These are phyloP conservation scores for Alouatta palliata DNA, from an alignment of 2,113 vertebrate genomes.

Conservation along the genomic window DNA sequence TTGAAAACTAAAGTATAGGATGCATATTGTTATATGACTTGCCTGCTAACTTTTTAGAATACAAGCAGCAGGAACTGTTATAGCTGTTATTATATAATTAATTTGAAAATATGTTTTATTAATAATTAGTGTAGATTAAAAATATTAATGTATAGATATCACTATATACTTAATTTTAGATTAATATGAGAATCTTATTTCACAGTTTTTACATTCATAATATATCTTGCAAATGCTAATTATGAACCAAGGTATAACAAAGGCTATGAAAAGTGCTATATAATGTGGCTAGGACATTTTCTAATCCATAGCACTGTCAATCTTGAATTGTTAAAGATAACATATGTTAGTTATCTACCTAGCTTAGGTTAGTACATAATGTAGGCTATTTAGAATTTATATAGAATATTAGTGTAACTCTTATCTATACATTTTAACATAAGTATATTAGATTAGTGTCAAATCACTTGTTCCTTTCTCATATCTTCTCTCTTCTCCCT, in stretches of 20 bases:
- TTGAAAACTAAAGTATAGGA: background rate
- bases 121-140: background rate
- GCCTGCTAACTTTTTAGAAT: background rate
- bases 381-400: background rate
- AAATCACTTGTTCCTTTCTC: background rate
- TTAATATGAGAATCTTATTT: background rate
- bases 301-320: background rate
- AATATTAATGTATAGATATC: background rate
- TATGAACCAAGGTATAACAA: background rate
- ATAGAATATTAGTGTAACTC: background rate
- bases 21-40: background rate
- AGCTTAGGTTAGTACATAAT: background rate
- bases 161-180: background rate
- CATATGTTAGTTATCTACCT: background rate
- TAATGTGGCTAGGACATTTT: background rate
- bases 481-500: background rate
- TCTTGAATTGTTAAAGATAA: background rate
- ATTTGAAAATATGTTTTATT: background rate
- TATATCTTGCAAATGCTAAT: background rate
- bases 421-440: background rate
- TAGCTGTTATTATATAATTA: background rate
- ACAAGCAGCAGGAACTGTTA: background rate
- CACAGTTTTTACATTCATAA: background rate
- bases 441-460: background rate
- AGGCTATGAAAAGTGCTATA: background rate